Conservation (phyloP, 2,888 invertebrate genomes). For the Synanthedon andrenaeformis region DNA sequence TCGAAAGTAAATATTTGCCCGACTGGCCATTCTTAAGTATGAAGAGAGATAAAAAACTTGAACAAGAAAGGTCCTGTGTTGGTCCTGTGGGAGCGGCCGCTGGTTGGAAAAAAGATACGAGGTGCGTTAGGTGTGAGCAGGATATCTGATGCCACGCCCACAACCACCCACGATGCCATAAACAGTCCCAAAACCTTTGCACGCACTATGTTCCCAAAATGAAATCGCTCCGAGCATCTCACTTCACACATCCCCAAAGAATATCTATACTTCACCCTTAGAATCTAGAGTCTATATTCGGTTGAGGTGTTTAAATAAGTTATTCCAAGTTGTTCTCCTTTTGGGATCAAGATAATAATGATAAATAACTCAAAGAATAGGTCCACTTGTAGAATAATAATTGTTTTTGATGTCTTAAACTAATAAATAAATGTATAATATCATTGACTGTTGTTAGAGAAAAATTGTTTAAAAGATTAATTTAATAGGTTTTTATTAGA, state of each 20-base stretch:
- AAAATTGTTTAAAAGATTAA: neutral
- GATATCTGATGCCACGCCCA: conserved; percentile 57
- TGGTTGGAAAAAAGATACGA: conserved; percentile 32
- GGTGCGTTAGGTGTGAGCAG: conserved; percentile 20
- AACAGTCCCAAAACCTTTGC: conserved; percentile 69
- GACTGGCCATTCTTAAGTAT: conserved; percentile 60
- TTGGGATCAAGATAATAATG: conserved; percentile 66
- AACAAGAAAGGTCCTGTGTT: conserved; percentile 61
- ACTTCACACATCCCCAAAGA: conserved; percentile 17
- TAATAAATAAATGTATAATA: conserved; percentile 8
- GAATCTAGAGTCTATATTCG: conserved; percentile 34
- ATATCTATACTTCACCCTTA: conserved; percentile 27
- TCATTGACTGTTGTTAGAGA: neutral
- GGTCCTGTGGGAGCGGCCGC: conserved; percentile 66
- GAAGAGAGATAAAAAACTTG: conserved; percentile 61
- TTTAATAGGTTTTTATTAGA: neutral
- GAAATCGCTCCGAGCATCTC: conserved; percentile 61
- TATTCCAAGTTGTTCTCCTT: conserved; percentile 57
- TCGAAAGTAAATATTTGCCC: conserved; percentile 69
- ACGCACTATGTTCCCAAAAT: conserved; percentile 69
- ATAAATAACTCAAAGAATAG: conserved; percentile 66
- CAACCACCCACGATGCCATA: conserved; percentile 69
- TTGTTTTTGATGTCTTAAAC: conserved; percentile 69
- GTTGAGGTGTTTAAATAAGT: conserved; percentile 49
- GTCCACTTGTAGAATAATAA: conserved; percentile 61